Base-by-base conservation (phyloP, 2,797 vertebrate genomes). In the Enoplosus armatus region DNA sequence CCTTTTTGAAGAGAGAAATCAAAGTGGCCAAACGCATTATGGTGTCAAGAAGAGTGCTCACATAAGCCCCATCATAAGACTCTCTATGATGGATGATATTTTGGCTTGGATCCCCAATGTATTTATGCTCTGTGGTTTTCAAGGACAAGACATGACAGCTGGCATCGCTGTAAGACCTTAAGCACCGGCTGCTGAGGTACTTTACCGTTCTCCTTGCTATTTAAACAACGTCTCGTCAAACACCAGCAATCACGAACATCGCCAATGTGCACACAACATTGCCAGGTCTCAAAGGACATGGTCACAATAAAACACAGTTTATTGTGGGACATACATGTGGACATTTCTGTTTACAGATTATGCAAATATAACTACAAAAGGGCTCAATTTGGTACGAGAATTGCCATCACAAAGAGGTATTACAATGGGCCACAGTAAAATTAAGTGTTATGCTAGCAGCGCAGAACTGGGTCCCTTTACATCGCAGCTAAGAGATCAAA, bases 1-100 rank as follows among this genome's bases (percentile, higher is more conserved):
- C 97, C 98, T 99, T 85, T n/a, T 68, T 72, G 56, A 75, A 53
- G 33, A 81, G 27, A 78, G 24, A 76, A 47, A 79, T 50, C 54
- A 73, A 64, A 72, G 56, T 29, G 33, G 48, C 20, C 31, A 54
- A 33, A 53, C 26, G 20, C 3, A 63, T 65, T 31, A 51, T 4
- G 20, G 56, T 63, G 83, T 72, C 60, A 66, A 61, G 61, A 77
- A 29, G 5, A 70, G 27, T 45, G 72, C 65, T 86, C 63, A 26
- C 71, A 55, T 41, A 33, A 51, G 51, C 45, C 24, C 58, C 62
- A 12, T 29, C 37, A 11, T 58, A 47, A 55, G 31, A 67, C 48
- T 62, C 76, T 43, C 50, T 8, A 4, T 82, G 64, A 84, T 79
- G 64, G 73, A 84, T 76, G 72, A 58, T 62, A 75, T 60, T 78